phyloP scores from a whole-genome alignment of 2,888 invertebrate genomes.

The Heteropelma amictum region DNA sequence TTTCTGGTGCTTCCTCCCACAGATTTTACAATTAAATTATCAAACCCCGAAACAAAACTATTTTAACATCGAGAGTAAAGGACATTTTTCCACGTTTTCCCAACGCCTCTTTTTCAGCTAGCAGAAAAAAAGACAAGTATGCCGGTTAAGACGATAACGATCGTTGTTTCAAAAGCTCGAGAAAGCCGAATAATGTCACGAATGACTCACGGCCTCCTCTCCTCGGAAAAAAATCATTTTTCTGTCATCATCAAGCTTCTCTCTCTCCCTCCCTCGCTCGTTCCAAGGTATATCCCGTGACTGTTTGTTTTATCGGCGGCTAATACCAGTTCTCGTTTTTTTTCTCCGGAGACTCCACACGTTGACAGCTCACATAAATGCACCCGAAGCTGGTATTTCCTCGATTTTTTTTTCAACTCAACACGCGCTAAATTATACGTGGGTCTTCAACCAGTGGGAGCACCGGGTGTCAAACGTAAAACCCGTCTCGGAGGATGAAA shows the following conservation, averaged over 20 bases:
- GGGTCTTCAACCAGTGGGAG: constrained; percentile 19
- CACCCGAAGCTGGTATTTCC: constrained; percentile 18
- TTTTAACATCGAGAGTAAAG: too few relatives aligned
- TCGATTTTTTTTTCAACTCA: constrained; percentile 10
- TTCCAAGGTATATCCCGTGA: constrained; percentile 17
- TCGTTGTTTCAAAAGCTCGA: background rate
- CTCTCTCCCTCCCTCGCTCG: background rate
- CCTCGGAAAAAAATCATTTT: constrained; percentile 29
- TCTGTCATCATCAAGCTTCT: constrained; percentile 30
- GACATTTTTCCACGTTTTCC: too few relatives aligned
- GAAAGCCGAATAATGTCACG: constrained; percentile 2
- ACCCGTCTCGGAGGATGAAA: constrained; percentile 12
- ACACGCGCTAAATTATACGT: constrained; percentile 30
- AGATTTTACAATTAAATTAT: too few relatives aligned
- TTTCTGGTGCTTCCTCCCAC: too few relatives aligned
- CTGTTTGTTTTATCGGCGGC: constrained; percentile 54
- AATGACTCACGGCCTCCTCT: background rate
- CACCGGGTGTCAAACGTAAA: constrained; percentile 39
- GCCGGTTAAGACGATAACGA: background rate
- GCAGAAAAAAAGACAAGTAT: too few relatives aligned
- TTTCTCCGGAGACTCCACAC: constrained; percentile 34
- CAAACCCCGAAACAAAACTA: too few relatives aligned
- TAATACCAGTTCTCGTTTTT: constrained; percentile 46
- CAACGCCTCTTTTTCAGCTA: too few relatives aligned
- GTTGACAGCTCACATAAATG: constrained; percentile 51